Evolutionary conservation across 2,888 invertebrate species (phyloP), one percentile per base, ranked within the genome.

Genomic region (Acanthosepion pharaonis): DNA sequence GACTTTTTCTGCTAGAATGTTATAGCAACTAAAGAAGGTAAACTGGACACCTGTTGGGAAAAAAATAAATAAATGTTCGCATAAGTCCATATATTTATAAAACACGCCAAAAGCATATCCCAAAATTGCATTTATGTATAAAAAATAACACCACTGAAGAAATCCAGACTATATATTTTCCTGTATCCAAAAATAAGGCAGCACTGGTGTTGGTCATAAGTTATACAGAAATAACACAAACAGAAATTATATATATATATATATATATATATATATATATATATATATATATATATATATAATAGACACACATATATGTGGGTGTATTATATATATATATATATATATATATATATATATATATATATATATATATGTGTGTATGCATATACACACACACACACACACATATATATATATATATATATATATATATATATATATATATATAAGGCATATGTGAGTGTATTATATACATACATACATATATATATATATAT

Each of bases 21-120:
- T 59, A 55, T 55, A 94, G 48, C 94, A 94, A 42, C 94, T 94
- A n/a, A 94, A 94, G 64, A 94, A 94, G 11, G 55, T 55, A 42
- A 94, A 33, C 48, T 94, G 94, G 23, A 94, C 55, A 94, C 94
- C 94, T 94, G 33, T 28, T 28, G 11, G 2, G 15, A 59, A 48
- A 64, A 25, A 59, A 33, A 5, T 20, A 8, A n/a, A 59, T 23
- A 59, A 25, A 59, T 1, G 4, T 20, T 18, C 55, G 4, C 15
- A 55, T 55, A 55, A 4, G 20, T 4, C 9, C 15, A 55, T 55
- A 4, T 5, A 55, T 18, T 55, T 42, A 42, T 42, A 3, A 42
- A 42, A 42, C 42, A 42, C 2, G 3, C 42, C 42, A 42, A 42
- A 42, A 42, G 42, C 42, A 1, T 2, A 42, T 42, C 42, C 2